Evolutionary conservation across 2,113 vertebrate genomes (phyloP).

Genomic region (Arenaria interpres): DNA sequence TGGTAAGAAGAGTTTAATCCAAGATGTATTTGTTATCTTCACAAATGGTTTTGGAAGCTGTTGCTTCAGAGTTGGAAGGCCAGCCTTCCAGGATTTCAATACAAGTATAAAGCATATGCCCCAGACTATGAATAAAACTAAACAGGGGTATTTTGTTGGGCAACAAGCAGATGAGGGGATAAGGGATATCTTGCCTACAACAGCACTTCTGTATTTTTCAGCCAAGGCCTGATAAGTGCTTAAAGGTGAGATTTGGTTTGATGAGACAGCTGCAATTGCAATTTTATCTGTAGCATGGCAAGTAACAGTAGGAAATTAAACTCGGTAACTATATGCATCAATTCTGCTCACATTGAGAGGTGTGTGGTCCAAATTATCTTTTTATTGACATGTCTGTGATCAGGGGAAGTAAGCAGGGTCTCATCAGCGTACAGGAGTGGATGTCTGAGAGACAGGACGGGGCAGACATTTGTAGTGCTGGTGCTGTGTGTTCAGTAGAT

Average conservation of each 20-base stretch:
- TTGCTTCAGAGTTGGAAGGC: background rate
- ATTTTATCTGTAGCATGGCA: background rate
- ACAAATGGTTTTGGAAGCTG: conserved; percentile 5
- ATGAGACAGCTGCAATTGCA: background rate
- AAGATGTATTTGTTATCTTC: background rate
- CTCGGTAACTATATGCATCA: background rate
- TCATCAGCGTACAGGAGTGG: background rate
- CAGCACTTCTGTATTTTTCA: background rate
- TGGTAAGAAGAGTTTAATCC: conserved; percentile 1
- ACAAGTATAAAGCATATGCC: background rate
- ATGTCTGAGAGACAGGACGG: background rate
- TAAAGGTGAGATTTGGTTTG: background rate
- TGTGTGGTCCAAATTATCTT: background rate
- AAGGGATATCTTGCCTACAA: background rate
- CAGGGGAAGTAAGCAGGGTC: background rate
- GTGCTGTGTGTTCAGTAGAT: background rate
- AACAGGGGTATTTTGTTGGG: background rate
- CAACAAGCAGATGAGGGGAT: background rate
- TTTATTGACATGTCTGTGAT: background rate
- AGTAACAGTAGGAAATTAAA: background rate
- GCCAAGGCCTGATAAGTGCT: background rate
- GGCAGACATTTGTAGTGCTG: background rate
- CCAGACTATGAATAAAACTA: background rate
- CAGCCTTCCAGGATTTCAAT: background rate
- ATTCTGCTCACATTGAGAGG: background rate